phyloP scores from a whole-genome alignment of 2,113 vertebrate species.

The Stegastes partitus region DNA sequence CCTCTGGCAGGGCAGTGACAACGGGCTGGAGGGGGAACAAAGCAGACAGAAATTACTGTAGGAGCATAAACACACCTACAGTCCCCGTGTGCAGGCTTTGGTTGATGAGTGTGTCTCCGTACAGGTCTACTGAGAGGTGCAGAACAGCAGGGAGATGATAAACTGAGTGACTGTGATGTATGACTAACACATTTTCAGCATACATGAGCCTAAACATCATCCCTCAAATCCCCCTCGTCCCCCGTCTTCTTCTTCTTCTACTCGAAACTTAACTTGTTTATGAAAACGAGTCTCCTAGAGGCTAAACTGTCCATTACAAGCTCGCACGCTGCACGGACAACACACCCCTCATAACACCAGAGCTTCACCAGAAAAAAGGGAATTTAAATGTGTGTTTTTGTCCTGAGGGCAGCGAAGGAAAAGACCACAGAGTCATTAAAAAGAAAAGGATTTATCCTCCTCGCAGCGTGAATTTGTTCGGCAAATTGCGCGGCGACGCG shows the following conservation, averaged over 20 bases:
- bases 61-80: constrained; percentile 3
- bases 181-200: no score
- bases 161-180: no score
- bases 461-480: not conserved
- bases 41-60: constrained; percentile 45
- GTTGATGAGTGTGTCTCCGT: constrained; percentile 9
- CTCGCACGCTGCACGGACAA: not conserved
- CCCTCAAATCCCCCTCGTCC: no score
- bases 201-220: not conserved
- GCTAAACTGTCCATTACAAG: constrained; percentile 17
- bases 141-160: no score
- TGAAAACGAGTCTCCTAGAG: constrained; percentile 10
- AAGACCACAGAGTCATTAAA: constrained; percentile 11
- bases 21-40: constrained; percentile 73
- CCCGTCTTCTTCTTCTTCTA: no score
- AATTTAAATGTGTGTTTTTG: constrained; percentile 27
- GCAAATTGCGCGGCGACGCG: not conserved
- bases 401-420: constrained; percentile 4
- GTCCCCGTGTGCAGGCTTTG: constrained; percentile 9
- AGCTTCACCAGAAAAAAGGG: not conserved
- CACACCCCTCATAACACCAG: not conserved
- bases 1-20: constrained; percentile 85
- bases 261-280: constrained; percentile 4
- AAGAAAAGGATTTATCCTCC: constrained; percentile 12
- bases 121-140: constrained; percentile 4